phyloP scores from a whole-genome alignment of 2,797 vertebrate genomes.

The Anniella stebbinsi region DNA sequence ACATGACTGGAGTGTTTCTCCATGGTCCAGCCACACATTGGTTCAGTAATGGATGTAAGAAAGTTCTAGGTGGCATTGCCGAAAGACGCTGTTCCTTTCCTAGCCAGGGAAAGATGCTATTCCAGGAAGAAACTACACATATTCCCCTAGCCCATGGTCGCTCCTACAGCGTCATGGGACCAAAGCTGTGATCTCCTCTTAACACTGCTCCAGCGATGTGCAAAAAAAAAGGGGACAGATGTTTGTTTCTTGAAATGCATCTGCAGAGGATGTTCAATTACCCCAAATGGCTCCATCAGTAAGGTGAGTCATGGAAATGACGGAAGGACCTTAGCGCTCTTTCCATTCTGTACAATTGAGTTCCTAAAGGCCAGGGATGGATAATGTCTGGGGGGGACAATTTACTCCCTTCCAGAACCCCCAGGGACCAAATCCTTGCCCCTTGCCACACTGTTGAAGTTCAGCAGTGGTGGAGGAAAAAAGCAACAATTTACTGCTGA shows the following conservation, averaged over 20 bases:
- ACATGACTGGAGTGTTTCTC: not conserved
- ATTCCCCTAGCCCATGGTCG: too few species aligned
- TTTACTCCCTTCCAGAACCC: too few species aligned
- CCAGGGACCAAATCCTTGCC: too few species aligned
- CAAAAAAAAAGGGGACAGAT: not conserved
- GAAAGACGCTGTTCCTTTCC: not conserved
- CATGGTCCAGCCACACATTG: not conserved
- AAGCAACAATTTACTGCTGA: too few species aligned
- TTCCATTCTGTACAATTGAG: not conserved
- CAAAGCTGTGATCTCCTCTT: too few species aligned
- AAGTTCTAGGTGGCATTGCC: not conserved
- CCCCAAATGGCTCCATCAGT: not conserved
- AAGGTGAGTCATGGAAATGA: not conserved
- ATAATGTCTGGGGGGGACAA: too few species aligned
- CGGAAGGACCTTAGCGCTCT: not conserved
- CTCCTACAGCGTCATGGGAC: too few species aligned
- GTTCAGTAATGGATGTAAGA: not conserved
- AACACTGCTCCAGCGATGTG: not conserved
- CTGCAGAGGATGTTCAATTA: not conserved
- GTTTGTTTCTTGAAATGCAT: not conserved
- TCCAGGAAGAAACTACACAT: too few species aligned
- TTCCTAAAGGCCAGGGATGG: too few species aligned
- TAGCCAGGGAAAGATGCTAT: too few species aligned
- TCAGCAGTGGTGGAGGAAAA: too few species aligned
- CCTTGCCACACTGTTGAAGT: too few species aligned